Base-by-base conservation (phyloP, 1,140 invertebrate genomes). In the Aphaenogaster floridana region DNA sequence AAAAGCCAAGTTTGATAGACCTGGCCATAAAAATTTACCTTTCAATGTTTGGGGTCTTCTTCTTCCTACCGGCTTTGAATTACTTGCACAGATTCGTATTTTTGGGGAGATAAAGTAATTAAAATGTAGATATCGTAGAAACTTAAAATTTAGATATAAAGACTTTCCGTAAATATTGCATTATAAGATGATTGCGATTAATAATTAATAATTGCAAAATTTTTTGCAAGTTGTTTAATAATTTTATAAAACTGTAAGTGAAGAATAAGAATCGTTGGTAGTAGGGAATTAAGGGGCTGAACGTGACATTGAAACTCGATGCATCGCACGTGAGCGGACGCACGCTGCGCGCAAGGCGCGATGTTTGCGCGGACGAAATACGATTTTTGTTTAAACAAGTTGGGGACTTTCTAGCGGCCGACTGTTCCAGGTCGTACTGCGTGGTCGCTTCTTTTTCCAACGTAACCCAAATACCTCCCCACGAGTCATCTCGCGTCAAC, bases 331-430 rank as follows among this genome's bases (percentile, higher is more conserved):
- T 54, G 79, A 81, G 50, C 13, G 13, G 69, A 15, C 79, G 28
- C 39, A 71, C 52, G 50, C 11, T 72, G 36, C n/a, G 8, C 48
- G 28, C 39, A 57, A 21, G 52, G 54, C 80, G 80, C 28, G 68
- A 61, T 74, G 52, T 83, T 83, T 83, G 69, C 28, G 13, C 52
- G 45, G 68, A 72, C 68, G 52, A 83, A 74, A 84, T 84, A 76
- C 17, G 80, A 84, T 84, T 84, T 28, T 84, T 84, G 42, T 84
- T 84, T 84, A 84, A 84, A 84, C 69, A 76, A 68, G 64, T 48
- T 42, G 42, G 69, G n/a, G 39, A 42, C 54, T 63, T 84, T 84
- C 79, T 69, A 71, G 66, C 36, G 21, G 66, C 21, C 15, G 66
- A 45, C 36, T 48, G 64, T 71, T 69, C 48, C 21, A 13, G 48